Percentiles rank a stretch among this genome's conserved stretches.
These are phyloP conservation scores for Peromyscus attwateri DNA, from an alignment of 2,797 vertebrate genomes.

Conservation along the genomic window DNA sequence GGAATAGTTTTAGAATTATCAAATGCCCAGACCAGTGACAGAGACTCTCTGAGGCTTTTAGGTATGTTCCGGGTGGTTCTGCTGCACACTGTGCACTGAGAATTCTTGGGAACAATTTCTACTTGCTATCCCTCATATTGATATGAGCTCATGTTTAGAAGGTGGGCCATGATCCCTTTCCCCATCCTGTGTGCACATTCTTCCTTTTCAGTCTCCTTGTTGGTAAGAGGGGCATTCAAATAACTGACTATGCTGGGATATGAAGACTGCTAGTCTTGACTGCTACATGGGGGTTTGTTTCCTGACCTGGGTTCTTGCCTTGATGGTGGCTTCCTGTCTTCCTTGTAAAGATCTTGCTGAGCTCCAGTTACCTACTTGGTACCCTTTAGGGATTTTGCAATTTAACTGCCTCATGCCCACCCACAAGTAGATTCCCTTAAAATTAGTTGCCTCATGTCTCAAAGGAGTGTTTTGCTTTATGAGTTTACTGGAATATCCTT, in stretches of 20 bases:
- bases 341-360: not conserved
- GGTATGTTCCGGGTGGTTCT: not conserved
- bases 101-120: not conserved
- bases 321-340: not conserved
- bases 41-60: slow-evolving; percentile 19
- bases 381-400: slow-evolving; percentile 32
- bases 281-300: not conserved
- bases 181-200: not conserved
- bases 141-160: not conserved
- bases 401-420: slow-evolving; percentile 41
- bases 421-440: slow-evolving; percentile 32
- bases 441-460: slow-evolving; percentile 34
- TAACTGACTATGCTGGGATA: not conserved
- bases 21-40: not conserved
- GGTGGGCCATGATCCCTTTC: not conserved
- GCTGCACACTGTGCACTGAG: not conserved
- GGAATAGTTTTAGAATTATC: not conserved
- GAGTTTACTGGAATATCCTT: slow-evolving; percentile 54
- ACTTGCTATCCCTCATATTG: not conserved
- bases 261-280: not conserved
- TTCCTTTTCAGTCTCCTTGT: not conserved
- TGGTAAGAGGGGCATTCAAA: not conserved
- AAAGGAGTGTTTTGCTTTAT: slow-evolving; percentile 55
- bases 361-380: not conserved
- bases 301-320: not conserved